Base-by-base conservation (phyloP, 2,797 vertebrate genomes). In the Hippocampus kuda region DNA sequence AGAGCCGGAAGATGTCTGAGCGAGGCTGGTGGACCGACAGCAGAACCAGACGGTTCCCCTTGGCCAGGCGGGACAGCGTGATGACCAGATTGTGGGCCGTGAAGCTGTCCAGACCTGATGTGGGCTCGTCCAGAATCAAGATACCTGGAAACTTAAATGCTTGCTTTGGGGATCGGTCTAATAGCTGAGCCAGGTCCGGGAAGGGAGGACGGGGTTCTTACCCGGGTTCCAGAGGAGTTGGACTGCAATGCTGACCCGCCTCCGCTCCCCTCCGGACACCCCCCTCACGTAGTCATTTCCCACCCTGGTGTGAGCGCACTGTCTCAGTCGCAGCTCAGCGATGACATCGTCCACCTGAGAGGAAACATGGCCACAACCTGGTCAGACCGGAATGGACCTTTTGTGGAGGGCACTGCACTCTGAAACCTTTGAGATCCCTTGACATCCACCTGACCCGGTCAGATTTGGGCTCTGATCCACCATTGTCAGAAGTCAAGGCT, bases 221-320 rank as follows among this genome's bases (percentile, higher is more conserved):
- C 97, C 97, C 0, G 97, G 97, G 81, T 98, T 99, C 95, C 96
- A 98, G 53, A 98, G 91, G 20, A 98, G 93, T 79, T 98, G 96
- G 46, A 98, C 94, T 1, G 92, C 96, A 0, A 98, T 96, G 84
- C 96, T 97, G 77, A 98, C 95, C 83, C 97, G 88, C 71, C 95
- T 90, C 74, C 95, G 90, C 89, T 98, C 96, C 0, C 96, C 96
- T 26, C 97, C 96, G 0, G 97, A 98, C 62, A 98, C 89, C 0
- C 96, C 96, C 0, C 94, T 91, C 62, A 94, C 88, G 0, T 91
- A 91, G 30, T 88, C 85, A 0, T 95, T 97, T 24, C 97, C 97
- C 73, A 98, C 94, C 38, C 91, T 89, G 15, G 94, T 99, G 88
- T 96, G 75, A 6, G 95, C 96, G 3, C 97, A 99, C 80, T 95